phyloP scores from a whole-genome alignment of 2,113 vertebrate genomes.

The Ciconia boyciana region DNA sequence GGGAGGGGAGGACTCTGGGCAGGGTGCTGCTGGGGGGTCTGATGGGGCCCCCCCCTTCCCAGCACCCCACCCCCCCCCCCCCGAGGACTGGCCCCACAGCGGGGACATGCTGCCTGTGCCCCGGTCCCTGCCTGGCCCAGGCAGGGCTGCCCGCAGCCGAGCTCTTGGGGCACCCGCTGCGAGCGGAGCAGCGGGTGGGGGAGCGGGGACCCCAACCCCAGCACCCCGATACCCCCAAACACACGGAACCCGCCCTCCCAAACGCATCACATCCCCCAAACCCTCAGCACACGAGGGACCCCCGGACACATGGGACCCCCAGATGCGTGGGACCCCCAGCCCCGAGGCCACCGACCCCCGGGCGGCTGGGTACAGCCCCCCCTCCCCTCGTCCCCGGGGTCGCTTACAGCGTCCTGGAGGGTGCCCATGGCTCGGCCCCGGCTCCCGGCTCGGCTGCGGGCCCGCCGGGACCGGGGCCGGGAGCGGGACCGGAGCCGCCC shows the following conservation, averaged over 20 bases:
- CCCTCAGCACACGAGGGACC: neutral
- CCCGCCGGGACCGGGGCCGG: neutral
- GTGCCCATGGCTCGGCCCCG: neutral
- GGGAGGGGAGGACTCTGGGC: too few relatives aligned
- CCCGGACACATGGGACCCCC: neutral
- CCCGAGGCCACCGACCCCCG: too few relatives aligned
- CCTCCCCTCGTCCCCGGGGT: neutral
- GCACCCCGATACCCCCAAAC: neutral
- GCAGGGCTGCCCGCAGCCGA: neutral
- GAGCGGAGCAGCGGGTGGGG: too few relatives aligned
- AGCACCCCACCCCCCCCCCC: neutral
- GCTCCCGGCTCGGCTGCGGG: neutral
- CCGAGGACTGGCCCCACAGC: neutral
- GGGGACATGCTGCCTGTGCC: neutral
- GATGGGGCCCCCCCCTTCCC: neutral
- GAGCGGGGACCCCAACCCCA: neutral
- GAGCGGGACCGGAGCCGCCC: neutral
- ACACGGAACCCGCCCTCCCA: neutral
- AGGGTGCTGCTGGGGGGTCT: neutral
- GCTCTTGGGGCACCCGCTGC: neutral
- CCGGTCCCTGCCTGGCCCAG: too few relatives aligned
- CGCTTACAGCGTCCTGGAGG: neutral
- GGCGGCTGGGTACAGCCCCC: neutral
- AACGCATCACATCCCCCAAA: neutral
- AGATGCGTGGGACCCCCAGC: neutral